Percentiles rank a stretch among this genome's conserved stretches.
Conservation (phyloP, 2,888 invertebrate genomes). For the Amphipoea oculea region DNA sequence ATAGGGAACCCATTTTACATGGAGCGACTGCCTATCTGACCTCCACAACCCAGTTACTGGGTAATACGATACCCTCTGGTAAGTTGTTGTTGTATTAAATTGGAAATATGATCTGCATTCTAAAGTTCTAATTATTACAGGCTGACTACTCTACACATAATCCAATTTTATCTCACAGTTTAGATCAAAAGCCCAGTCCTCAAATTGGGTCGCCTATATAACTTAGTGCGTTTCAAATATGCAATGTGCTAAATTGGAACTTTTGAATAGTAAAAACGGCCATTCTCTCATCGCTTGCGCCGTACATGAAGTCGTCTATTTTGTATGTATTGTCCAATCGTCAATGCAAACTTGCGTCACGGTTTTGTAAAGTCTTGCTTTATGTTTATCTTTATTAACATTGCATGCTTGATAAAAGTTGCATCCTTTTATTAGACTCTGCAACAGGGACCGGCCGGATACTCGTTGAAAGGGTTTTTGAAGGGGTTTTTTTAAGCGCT, state of each 20-base stretch:
- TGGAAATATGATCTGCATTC: not conserved
- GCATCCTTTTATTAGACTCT: not conserved
- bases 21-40: too few species aligned
- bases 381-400: conserved; percentile 44
- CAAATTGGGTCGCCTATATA: not conserved
- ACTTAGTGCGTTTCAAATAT: not conserved
- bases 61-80: too few species aligned
- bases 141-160: not conserved
- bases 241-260: too few species aligned
- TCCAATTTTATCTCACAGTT: not conserved
- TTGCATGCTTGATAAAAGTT: conserved; percentile 5
- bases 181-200: not conserved
- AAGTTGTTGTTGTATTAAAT: not conserved
- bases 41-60: too few species aligned
- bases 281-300: conserved; percentile 36
- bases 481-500: too few species aligned
- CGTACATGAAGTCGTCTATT: conserved; percentile 63
- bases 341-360: conserved; percentile 57
- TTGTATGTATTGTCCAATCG: conserved; percentile 65
- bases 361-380: conserved; percentile 59
- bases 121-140: too few species aligned
- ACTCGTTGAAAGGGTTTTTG: too few species aligned
- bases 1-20: too few species aligned
- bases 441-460: too few species aligned
- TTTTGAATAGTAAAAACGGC: not conserved